Evolutionary conservation across 2,113 vertebrate species (phyloP), one percentile per base, ranked within the genome.

Genomic region (Gnathonemus longibarbis): DNA sequence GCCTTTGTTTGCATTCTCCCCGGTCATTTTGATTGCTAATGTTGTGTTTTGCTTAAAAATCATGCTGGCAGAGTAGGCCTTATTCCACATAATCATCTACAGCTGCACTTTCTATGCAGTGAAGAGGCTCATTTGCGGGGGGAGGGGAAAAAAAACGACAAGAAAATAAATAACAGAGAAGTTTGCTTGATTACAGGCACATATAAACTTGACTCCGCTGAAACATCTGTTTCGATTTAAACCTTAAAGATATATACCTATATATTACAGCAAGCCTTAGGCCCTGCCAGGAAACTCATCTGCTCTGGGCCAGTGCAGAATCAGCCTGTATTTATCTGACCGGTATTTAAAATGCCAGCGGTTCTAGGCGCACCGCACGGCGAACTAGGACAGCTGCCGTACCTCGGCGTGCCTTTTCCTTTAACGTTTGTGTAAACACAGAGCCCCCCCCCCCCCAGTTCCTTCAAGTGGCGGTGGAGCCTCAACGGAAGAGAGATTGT

Each of bases 151-250:
- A 95, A 95, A 91, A 92, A 89, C 92, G 91, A 93, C 95, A 95
- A 95, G 94, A 94, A 94, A 88, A 90, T 90, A 90, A 93, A 93
- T 91, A 93, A 91, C 45, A 91, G 74, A 80, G 90, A 91, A 62
- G 62, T 87, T 66, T 77, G 89, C 91, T 94, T 95, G 94, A 96
- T 96, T 95, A 95, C 94, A 95, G 93, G 94, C 92, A 94, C 93
- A 88, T 94, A 93, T 94, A 95, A 95, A 95, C 93, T 94, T 93
- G 93, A 89, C 87, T 91, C 94, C 91, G 89, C 52, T 50, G 85
- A 91, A 90, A 94, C 95, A 96, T 95, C 95, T 96, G 96, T 93
- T 96, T 95, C 95, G 94, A 95, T 96, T 96, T 96, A 96, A 91
- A 93, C 90, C 91, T 94, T 93, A 94, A 94, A 94, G 91, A 93